phyloP scores from a whole-genome alignment of 2,888 invertebrate genomes.

The Parasteatoda lunata region DNA sequence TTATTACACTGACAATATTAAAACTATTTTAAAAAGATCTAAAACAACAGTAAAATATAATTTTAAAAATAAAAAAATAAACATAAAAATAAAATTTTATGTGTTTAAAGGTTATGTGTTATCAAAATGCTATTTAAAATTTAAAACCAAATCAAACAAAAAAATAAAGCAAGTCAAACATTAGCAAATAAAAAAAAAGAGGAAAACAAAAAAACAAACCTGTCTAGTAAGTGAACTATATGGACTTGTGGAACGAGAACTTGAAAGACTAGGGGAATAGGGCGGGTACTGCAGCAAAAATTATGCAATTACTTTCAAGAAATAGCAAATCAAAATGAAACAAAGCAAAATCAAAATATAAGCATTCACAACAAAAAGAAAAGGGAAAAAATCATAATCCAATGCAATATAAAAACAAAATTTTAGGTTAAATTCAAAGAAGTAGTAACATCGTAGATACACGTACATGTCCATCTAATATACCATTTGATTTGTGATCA shows the following conservation, averaged over 20 bases:
- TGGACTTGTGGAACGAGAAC: conserved; percentile 70
- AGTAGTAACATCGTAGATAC: background rate
- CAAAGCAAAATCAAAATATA: background rate
- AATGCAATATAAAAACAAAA: background rate
- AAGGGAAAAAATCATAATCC: background rate
- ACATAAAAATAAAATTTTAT: too few relatives aligned
- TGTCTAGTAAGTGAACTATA: conserved; percentile 69
- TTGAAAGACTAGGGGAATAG: conserved; percentile 70
- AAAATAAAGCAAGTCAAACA: conserved; percentile 21
- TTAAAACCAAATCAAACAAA: background rate
- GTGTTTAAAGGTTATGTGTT: too few relatives aligned
- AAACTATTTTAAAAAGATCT: too few relatives aligned
- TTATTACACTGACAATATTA: too few relatives aligned
- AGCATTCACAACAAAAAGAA: conserved; percentile 7
- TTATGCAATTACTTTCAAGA: conserved; percentile 46
- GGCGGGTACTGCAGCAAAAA: conserved; percentile 64
- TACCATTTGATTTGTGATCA: conserved; percentile 62
- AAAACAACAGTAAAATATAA: too few relatives aligned
- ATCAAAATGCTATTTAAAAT: too few relatives aligned
- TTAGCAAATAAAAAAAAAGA: conserved; percentile 33
- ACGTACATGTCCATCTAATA: conserved; percentile 67
- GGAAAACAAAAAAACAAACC: conserved; percentile 67
- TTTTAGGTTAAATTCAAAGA: conserved; percentile 6
- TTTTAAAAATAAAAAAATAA: too few relatives aligned
- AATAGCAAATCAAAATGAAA: conserved; percentile 10